Base-by-base conservation (phyloP, 2,797 vertebrate genomes). In the Trachurus trachurus region DNA sequence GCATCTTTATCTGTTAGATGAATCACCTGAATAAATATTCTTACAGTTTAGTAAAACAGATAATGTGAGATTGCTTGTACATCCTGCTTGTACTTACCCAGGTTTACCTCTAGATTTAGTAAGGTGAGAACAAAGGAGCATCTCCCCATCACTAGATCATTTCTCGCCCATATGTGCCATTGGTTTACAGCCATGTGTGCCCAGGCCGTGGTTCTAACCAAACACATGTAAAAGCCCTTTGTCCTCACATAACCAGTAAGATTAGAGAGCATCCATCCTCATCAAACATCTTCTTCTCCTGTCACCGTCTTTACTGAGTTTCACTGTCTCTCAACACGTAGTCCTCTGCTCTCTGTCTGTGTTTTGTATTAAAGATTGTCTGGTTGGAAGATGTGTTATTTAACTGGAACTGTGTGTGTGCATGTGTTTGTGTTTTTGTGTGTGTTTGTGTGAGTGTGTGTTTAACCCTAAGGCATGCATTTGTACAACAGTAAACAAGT, bases 361-460 rank as follows among this genome's bases (percentile, higher is more conserved):
- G 80, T 67, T 83, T 66, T 40, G n/a, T 56, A 82, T 84, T 77
- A 80, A 57, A 22, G 58, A 7, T 59, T 22, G 66, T 67, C 79
- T 77, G 74, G 66, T n/a, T 71, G 68, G 53, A 87, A 81, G 58
- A 83, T 74, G 83, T 68, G 64, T 57, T 37, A 21, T 76, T 67
- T 37, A 52, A 73, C 64, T 74, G 57, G 17, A 49, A 21, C 1
- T 47, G 26, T 78, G 37, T 61, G 47, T 71, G 59, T 26, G 40
- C 45, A 21, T 26, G 21, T 49, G 57, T 54, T 26, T 54, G 39
- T 40, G 9, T 12, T 2, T 40, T 7, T 53, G 42, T 45, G 21
- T 26, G 21, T 49, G 57, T 54, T 26, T 54, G 39, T 40, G 9
- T 12, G 40, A 12, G 58, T 26, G 39, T 56, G 16, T 66, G 53